These are phyloP conservation scores for Hemitrygon akajei DNA, from an alignment of 2,797 vertebrate genomes.

Conservation along the genomic window DNA sequence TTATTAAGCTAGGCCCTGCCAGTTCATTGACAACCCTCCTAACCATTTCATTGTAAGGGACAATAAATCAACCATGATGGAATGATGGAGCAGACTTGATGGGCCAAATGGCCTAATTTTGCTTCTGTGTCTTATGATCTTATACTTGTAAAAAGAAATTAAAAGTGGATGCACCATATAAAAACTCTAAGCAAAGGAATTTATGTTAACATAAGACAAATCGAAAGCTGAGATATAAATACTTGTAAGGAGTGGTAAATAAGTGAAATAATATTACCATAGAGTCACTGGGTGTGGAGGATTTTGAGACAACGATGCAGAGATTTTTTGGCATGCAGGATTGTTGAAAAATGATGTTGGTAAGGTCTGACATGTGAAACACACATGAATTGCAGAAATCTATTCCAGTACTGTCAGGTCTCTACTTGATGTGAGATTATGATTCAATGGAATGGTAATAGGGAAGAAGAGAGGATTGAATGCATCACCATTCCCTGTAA, in stretches of 20 bases:
- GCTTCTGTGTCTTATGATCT: not conserved
- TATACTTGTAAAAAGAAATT: not conserved
- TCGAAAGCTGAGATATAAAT: not conserved
- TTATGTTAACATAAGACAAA: not conserved
- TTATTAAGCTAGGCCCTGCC: not conserved
- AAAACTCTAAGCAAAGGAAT: not conserved
- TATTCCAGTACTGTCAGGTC: not conserved
- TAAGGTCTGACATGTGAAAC: not conserved
- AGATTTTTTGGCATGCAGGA: not conserved
- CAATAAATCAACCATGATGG: no score
- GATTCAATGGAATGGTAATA: not conserved
- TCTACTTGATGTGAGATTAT: not conserved
- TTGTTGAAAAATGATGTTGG: not conserved
- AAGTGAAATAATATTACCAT: not conserved
- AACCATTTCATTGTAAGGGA: not conserved
- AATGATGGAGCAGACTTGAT: no score
- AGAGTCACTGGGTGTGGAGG: not conserved
- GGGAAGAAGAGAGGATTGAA: not conserved
- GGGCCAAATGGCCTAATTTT: no score
- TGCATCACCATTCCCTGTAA: not conserved
- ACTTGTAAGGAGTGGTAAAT: not conserved
- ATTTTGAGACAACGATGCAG: not conserved
- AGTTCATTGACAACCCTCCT: not conserved
- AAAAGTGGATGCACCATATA: not conserved
- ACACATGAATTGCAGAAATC: not conserved